Percentiles rank a stretch among this genome's conserved stretches.
phyloP scores from a whole-genome alignment of 2,797 vertebrate species.

The Phoebastria nigripes region DNA sequence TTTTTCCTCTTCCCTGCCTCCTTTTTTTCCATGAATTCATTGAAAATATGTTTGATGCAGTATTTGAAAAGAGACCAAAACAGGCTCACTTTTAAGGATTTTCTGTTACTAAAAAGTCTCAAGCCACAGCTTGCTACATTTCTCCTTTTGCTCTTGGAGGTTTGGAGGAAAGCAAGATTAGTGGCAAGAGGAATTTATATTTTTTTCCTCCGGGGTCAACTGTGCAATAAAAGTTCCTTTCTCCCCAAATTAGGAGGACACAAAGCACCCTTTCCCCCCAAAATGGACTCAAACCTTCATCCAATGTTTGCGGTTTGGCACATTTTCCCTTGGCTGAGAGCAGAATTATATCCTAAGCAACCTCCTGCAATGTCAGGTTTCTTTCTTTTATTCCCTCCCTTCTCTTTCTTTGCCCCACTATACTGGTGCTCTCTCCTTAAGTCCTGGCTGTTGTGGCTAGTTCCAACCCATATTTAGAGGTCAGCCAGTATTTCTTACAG shows the following conservation, averaged over 20 bases:
- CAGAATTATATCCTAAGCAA: background rate
- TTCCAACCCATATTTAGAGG: background rate
- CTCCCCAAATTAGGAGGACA: background rate
- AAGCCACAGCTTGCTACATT: conserved; percentile 40
- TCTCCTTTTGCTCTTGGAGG: conserved; percentile 53
- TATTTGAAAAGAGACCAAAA: conserved; percentile 65
- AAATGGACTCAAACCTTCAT: background rate
- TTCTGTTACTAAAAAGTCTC: conserved; percentile 65
- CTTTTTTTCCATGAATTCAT: conserved; percentile 50
- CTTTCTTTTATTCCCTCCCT: background rate
- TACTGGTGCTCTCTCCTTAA: background rate
- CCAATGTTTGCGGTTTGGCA: background rate
- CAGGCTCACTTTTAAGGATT: conserved; percentile 68
- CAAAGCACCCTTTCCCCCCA: rapidly evolving
- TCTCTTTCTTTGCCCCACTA: background rate
- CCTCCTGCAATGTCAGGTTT: background rate
- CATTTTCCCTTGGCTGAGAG: background rate
- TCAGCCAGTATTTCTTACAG: background rate
- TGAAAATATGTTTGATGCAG: conserved; percentile 69
- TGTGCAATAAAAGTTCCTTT: conserved; percentile 13
- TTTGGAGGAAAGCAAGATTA: conserved; percentile 69
- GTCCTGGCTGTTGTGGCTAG: background rate
- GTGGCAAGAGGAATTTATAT: conserved; percentile 11
- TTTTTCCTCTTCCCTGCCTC: conserved; percentile 1
- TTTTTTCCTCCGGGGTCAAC: background rate